Base-by-base conservation (phyloP, 2,797 vertebrate species). In the Anabacerthia variegaticeps region DNA sequence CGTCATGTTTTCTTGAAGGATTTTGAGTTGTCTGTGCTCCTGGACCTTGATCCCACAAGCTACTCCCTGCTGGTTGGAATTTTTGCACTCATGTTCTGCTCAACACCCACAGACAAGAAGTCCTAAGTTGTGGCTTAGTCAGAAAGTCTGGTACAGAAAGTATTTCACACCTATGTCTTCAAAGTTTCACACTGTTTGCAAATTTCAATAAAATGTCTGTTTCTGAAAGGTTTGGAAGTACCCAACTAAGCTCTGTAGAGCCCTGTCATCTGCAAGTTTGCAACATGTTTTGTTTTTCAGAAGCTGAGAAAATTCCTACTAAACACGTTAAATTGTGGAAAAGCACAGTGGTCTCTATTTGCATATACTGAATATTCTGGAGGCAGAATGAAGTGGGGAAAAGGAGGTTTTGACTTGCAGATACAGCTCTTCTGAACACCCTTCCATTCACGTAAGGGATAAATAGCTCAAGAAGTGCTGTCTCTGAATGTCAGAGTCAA, bases 21-120 rank as follows among this genome's bases (percentile, higher is more conserved):
- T 85, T 91, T 89, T 74, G 72, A 85, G 74, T 78, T 85, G 61
- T 36, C 34, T 77, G 55, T 74, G 41, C 74, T 82, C 27, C 76
- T 91, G 94, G 88, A 85, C 77, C 84, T 85, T 54, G 48, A 87
- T 91, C 68, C 56, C 61, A 52, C 59, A 67, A 87, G 49, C 61
- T 92, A 19, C n/a, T 91, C 63, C 77, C 71, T 81, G 48, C 63
- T 54, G 37, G 52, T 89, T 0, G 0, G 66, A 44, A 55, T 52
- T 48, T 76, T 87, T 93, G 55, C 41, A 9, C 61, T 93, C 84
- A 56, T 12, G 14, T 94, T 93, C 59, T 89, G 67, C 77, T 82
- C 71, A 55, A 78, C 73, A 43, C 56, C 59, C 18, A 19, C 67
- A 91, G 30, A 81, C n/a, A 55, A 19, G 75, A 68, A 66, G 44